Percentiles rank a stretch among this genome's conserved stretches.
Evolutionary conservation across 1,140 invertebrate genomes (phyloP).

Genomic region (Trachelipus rathkii): DNA sequence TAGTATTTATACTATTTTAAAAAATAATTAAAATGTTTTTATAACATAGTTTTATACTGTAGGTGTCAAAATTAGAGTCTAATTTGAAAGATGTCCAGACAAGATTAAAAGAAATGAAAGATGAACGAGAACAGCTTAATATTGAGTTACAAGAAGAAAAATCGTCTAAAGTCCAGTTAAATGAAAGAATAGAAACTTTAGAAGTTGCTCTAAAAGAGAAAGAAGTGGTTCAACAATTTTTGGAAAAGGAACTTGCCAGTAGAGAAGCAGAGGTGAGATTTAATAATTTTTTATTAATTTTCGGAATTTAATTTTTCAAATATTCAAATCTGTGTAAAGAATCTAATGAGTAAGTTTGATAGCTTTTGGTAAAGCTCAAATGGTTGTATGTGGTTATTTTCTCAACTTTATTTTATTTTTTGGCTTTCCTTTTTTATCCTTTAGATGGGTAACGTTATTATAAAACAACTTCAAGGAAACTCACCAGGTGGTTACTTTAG

Average conservation of each 20-base stretch:
- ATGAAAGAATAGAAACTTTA: slow-evolving; percentile 19
- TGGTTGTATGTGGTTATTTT: no score
- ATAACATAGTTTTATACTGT: slow-evolving; percentile 4
- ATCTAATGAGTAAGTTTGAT: no score
- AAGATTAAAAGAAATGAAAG: background rate
- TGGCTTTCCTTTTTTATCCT: no score
- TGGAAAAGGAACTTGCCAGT: slow-evolving; percentile 37
- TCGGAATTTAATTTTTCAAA: no score
- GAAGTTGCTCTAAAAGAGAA: slow-evolving; percentile 33
- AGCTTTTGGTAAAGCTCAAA: no score
- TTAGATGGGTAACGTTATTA: no score
- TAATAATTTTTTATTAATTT: no score
- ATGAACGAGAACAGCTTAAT: background rate
- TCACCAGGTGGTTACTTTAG: no score
- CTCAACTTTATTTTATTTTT: no score
- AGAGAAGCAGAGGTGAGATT: slow-evolving; percentile 38
- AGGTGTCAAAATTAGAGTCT: slow-evolving; percentile 17
- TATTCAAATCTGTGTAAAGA: no score
- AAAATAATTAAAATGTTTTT: background rate
- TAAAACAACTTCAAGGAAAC: no score
- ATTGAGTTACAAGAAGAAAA: slow-evolving; percentile 20
- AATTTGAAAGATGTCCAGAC: slow-evolving; percentile 26
- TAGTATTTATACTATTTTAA: no score
- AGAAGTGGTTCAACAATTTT: slow-evolving; percentile 38
- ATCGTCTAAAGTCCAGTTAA: slow-evolving; percentile 4